phyloP scores from a whole-genome alignment of 2,797 vertebrate species.

The Rallus crepitans region DNA sequence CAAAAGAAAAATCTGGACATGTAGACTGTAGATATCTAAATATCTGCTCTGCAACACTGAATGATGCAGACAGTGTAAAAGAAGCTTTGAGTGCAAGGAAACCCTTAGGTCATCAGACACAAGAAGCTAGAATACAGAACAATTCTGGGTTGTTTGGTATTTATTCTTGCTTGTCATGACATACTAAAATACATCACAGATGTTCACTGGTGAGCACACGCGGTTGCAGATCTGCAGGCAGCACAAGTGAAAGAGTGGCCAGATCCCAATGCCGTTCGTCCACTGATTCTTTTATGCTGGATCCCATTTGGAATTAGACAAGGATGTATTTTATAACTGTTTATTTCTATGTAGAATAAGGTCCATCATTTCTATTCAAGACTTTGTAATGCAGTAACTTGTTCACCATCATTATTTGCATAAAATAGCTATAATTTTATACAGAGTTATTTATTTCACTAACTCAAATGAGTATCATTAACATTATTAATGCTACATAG shows the following conservation, averaged over 20 bases:
- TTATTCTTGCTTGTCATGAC: background rate
- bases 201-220: background rate
- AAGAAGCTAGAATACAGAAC: background rate
- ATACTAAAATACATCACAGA: background rate
- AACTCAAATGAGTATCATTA: background rate
- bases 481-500: background rate
- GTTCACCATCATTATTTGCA: background rate
- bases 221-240: background rate
- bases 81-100: background rate
- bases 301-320: background rate
- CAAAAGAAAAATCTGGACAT: background rate
- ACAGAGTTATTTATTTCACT: background rate
- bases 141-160: background rate
- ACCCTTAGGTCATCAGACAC: background rate
- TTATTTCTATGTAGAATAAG: background rate
- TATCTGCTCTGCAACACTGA: background rate
- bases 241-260: background rate
- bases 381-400: background rate
- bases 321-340: background rate
- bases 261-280: background rate
- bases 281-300: background rate
- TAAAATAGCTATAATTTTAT: background rate
- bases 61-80: background rate
- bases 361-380: background rate
- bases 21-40: background rate